phyloP scores from a whole-genome alignment of 2,888 invertebrate genomes.

The Apotomis turbidana region DNA sequence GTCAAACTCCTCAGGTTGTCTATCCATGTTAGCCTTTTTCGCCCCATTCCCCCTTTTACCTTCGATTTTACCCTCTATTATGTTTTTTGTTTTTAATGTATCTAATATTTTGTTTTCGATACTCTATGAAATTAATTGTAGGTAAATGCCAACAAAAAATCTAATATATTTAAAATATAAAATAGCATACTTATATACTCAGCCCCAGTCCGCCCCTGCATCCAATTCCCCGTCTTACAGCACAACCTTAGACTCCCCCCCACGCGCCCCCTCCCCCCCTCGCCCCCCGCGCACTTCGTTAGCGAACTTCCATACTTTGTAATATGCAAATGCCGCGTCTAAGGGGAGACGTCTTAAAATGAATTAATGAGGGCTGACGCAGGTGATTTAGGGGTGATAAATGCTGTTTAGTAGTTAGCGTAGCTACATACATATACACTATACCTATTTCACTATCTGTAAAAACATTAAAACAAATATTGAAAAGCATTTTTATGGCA shows the following conservation, averaged over 20 bases:
- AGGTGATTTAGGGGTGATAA: slow-evolving; percentile 64
- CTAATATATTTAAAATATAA: not conserved
- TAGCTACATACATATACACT: not conserved
- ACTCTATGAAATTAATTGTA: no score
- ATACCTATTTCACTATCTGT: not conserved
- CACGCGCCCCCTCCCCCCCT: slow-evolving; percentile 42
- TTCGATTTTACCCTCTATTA: no score
- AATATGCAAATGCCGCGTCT: slow-evolving; percentile 82
- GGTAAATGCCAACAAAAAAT: no score
- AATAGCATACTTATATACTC: not conserved
- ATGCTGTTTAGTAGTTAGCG: not conserved
- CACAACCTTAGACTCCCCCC: slow-evolving; percentile 72
- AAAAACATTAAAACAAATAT: no score
- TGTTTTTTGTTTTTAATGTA: no score
- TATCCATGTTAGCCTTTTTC: no score
- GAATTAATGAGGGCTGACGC: slow-evolving; percentile 76
- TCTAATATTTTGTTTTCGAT: no score
- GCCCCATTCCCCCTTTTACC: no score
- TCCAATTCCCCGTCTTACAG: slow-evolving; percentile 82
- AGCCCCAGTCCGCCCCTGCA: slow-evolving; percentile 63
- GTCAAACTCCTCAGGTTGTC: no score
- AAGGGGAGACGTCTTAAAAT: slow-evolving; percentile 81
- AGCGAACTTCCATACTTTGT: slow-evolving; percentile 83
- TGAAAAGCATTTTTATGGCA: no score
- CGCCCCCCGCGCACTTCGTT: slow-evolving; percentile 69